Conservation (phyloP, 1,140 invertebrate species). For the Procambarus virginalis region DNA sequence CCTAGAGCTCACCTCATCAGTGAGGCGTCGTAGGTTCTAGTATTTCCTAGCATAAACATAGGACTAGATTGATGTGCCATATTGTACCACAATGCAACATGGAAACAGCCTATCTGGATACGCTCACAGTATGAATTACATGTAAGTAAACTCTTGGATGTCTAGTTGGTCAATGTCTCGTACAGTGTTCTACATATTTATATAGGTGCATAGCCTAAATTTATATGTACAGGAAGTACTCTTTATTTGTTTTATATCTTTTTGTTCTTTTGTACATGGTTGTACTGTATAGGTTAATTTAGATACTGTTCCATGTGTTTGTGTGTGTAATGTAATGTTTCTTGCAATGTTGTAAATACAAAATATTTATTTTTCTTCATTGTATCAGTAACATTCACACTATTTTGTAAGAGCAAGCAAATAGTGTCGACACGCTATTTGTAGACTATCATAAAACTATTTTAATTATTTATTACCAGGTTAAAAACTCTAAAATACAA, state of each 20-base stretch:
- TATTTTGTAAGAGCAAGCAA: not conserved
- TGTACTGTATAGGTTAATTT: not conserved
- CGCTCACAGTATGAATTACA: too few relatives aligned
- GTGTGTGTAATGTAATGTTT: not conserved
- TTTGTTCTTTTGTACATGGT: not conserved
- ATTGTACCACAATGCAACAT: not conserved
- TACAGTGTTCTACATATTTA: too few relatives aligned
- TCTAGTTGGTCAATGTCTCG: not conserved
- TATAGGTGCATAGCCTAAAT: too few relatives aligned
- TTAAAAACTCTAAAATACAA: not conserved
- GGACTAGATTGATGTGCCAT: not conserved
- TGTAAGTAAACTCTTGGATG: not conserved
- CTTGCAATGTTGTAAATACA: slow-evolving; percentile 3
- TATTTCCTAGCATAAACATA: not conserved
- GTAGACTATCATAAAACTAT: not conserved
- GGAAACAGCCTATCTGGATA: not conserved
- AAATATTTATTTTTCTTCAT: slow-evolving; percentile 5
- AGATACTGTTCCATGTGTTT: not conserved
- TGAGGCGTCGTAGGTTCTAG: too few relatives aligned
- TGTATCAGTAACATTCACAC: not conserved
- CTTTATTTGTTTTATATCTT: too few relatives aligned
- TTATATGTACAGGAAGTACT: too few relatives aligned
- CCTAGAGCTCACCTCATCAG: too few relatives aligned
- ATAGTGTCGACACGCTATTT: not conserved
- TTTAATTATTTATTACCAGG: too few relatives aligned